Percentiles rank a stretch among this genome's conserved stretches.
These are phyloP conservation scores for Pogona vitticeps DNA, from an alignment of 2,113 vertebrate species.

Conservation along the genomic window DNA sequence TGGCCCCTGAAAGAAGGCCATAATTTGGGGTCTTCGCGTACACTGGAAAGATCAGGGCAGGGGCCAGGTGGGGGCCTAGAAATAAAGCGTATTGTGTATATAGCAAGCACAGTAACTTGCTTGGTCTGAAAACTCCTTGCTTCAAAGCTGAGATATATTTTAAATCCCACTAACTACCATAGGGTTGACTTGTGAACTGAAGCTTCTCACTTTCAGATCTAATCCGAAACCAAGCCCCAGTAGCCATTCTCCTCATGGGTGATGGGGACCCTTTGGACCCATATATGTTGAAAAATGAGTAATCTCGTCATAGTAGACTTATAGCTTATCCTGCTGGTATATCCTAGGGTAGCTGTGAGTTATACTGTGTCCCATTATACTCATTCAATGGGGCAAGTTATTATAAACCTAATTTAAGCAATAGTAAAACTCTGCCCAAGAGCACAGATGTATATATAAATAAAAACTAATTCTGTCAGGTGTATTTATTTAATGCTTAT, in stretches of 20 bases:
- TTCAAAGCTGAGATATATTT: background rate
- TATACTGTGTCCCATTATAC: background rate
- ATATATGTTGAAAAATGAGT: too few relatives aligned
- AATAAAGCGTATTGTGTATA: background rate
- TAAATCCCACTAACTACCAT: background rate
- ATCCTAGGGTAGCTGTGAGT: background rate
- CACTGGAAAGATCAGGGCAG: slow-evolving; percentile 10
- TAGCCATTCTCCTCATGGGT: background rate
- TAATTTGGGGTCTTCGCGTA: slow-evolving; percentile 6
- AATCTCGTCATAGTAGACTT: background rate
- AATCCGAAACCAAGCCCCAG: slow-evolving; percentile 10
- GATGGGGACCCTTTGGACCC: too few relatives aligned
- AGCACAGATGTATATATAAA: too few relatives aligned
- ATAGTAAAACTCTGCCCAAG: background rate
- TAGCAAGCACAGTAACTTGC: background rate
- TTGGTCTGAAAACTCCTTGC: background rate
- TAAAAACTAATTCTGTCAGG: too few relatives aligned
- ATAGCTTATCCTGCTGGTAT: background rate
- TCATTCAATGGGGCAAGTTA: background rate
- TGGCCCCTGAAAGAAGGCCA: background rate
- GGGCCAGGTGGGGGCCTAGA: background rate
- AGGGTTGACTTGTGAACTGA: background rate
- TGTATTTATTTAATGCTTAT: too few relatives aligned
- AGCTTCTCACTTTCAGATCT: slow-evolving; percentile 10
- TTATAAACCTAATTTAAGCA: background rate